These are phyloP conservation scores for Willisornis vidua DNA, from an alignment of 2,113 vertebrate species.

Conservation along the genomic window DNA sequence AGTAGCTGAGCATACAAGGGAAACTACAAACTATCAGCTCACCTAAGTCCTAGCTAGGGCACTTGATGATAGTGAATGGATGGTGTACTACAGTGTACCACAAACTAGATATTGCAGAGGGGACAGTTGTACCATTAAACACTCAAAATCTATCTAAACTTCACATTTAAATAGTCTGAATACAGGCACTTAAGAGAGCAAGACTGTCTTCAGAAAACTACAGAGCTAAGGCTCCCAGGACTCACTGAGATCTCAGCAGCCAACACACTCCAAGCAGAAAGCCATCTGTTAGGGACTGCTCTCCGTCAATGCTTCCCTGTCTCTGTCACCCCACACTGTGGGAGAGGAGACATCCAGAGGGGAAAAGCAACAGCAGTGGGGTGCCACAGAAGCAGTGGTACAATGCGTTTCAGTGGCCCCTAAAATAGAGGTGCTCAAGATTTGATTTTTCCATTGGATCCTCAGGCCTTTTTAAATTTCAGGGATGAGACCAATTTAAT, in stretches of 20 bases:
- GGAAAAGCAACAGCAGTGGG: accelerated
- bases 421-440: background rate
- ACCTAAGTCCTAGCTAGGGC: background rate
- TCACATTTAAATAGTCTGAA: background rate
- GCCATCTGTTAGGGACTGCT: background rate
- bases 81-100: background rate
- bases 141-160: background rate
- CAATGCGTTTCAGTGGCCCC: background rate
- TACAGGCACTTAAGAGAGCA: background rate
- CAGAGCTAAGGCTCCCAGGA: background rate
- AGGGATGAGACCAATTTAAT: constrained; percentile 53
- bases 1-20: background rate
- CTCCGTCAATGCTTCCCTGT: background rate
- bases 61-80: background rate
- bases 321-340: background rate
- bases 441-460: constrained; percentile 26
- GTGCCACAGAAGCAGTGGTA: background rate
- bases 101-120: background rate
- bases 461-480: constrained; percentile 43
- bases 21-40: background rate
- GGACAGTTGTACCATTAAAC: background rate
- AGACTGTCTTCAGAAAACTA: background rate
- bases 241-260: background rate
- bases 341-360: background rate
- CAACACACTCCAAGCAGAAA: background rate